Evolutionary conservation across 2,113 vertebrate genomes (phyloP), one percentile per base, ranked within the genome.

Genomic region (Peromyscus maniculatus): DNA sequence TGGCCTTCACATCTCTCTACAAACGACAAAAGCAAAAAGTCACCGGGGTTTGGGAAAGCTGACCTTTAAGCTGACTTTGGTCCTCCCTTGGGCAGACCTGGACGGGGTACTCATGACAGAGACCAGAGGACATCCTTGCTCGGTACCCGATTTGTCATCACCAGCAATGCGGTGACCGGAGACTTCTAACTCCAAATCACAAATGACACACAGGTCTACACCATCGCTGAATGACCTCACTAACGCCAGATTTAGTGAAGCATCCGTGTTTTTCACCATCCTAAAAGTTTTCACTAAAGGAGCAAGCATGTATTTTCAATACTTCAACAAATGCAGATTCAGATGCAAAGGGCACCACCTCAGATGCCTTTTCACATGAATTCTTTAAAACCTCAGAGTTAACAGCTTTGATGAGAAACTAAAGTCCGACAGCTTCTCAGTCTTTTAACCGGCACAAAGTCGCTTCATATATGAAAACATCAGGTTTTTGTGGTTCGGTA

Each of bases 51-150:
- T 88, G 4, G 24, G 12, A 94, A 88, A 94, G 49, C 3, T 82
- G n/a, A 78, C 22, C 74, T 96, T 95, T 90, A 91, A 86, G 77
- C 66, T 80, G 78, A 72, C 55, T 71, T 33, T 64, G 43, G 49
- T 74, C 39, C 28, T 55, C 52, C 26, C 2, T 12, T 77, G 49
- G 43, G 80, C 17, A 86, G 91, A 83, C 86, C 71, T 62, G 39
- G 49, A 91, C 59, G 80, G 5, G 36, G 57, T 24, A 62, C 26
- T 36, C 87, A 82, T 0, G 24, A 77, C 15, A 31, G 0, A 69
- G 39, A 19, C 43, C 46, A 91, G 49, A 92, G 36, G 46, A 78
- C 12, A 36, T 31, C 67, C 62, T 77, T 72, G n/a, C 57, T 55
- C 28, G 13, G 84, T 93, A 86, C 49, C 19, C 1, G 8, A 91